phyloP scores from a whole-genome alignment of 1,140 invertebrate species.

The Hypothenemus hampei region DNA sequence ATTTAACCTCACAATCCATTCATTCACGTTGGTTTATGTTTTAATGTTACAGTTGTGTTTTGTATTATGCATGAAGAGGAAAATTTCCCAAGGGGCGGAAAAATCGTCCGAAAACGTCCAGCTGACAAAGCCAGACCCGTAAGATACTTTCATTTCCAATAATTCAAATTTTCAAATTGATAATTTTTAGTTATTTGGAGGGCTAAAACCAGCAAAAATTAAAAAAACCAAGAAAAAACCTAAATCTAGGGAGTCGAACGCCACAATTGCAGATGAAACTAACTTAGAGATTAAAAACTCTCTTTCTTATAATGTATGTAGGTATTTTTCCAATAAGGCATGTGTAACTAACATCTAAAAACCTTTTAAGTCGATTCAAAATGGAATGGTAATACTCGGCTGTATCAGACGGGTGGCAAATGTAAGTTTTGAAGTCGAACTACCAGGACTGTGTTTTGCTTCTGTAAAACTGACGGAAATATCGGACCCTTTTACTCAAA shows the following conservation, averaged over 20 bases:
- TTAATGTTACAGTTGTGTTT: no score
- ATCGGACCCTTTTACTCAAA: slow-evolving; percentile 55
- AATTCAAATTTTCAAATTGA: slow-evolving; percentile 34
- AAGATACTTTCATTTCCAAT: slow-evolving; percentile 23
- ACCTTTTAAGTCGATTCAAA: slow-evolving; percentile 46
- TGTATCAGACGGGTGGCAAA: slow-evolving; percentile 50
- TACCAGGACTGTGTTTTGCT: slow-evolving; percentile 55
- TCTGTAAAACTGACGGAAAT: slow-evolving; percentile 55
- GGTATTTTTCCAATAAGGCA: background rate
- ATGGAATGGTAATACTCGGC: slow-evolving; percentile 55
- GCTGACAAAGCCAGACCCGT: slow-evolving; percentile 47
- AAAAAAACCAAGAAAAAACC: slow-evolving; percentile 43
- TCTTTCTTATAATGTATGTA: slow-evolving; percentile 46
- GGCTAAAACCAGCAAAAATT: slow-evolving; percentile 44
- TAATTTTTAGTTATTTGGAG: slow-evolving; percentile 39
- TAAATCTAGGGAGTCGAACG: slow-evolving; percentile 40
- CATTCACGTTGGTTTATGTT: no score
- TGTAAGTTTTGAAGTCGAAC: slow-evolving; percentile 52
- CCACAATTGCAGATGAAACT: slow-evolving; percentile 40
- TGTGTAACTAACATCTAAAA: background rate
- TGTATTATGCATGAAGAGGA: slow-evolving; percentile 21
- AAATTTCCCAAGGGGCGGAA: slow-evolving; percentile 52
- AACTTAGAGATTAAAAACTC: slow-evolving; percentile 44
- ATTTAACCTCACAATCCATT: no score
- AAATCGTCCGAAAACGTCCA: slow-evolving; percentile 45